Conservation (phyloP, 2,797 vertebrate genomes). For the Pterois miles region DNA sequence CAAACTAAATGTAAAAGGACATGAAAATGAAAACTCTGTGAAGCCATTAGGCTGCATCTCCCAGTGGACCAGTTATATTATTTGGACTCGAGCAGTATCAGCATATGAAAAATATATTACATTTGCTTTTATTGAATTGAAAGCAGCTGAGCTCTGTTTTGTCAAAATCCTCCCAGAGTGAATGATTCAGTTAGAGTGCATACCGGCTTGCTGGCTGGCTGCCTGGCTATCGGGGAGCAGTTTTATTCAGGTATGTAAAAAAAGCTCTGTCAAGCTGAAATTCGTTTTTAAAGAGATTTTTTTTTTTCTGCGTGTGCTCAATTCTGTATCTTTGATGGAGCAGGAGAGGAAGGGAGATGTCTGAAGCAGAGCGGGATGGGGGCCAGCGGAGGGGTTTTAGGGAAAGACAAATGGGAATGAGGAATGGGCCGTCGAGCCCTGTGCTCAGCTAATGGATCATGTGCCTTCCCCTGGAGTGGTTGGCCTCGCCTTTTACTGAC, state of each 20-base stretch:
- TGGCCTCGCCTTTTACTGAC: slow-evolving; percentile 60
- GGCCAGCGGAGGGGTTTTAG: slow-evolving; percentile 23
- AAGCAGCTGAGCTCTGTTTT: slow-evolving; percentile 56
- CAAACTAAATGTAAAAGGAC: slow-evolving; percentile 38
- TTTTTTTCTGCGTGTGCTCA: slow-evolving; percentile 9
- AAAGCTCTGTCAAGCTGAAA: slow-evolving; percentile 33
- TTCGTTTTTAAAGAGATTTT: slow-evolving; percentile 39
- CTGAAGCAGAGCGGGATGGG: slow-evolving; percentile 20
- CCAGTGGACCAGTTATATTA: slow-evolving; percentile 45
- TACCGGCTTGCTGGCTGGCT: slow-evolving; percentile 12
- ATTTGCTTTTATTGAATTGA: slow-evolving; percentile 62
- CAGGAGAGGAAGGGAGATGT: slow-evolving; percentile 21
- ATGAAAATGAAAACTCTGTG: slow-evolving; percentile 35
- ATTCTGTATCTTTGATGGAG: slow-evolving; percentile 28
- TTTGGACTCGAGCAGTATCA: slow-evolving; percentile 41
- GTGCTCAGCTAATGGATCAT: slow-evolving; percentile 78
- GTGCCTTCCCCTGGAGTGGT: slow-evolving; percentile 61
- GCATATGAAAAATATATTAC: slow-evolving; percentile 62
- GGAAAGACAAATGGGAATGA: slow-evolving; percentile 76
- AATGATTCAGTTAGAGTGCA: slow-evolving; percentile 37
- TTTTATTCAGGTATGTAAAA: slow-evolving; percentile 63
- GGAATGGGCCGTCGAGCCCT: slow-evolving; percentile 64
- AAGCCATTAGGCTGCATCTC: slow-evolving; percentile 38
- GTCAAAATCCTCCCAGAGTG: slow-evolving; percentile 38
- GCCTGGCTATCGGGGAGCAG: slow-evolving; percentile 15